Conservation (phyloP, 2,113 vertebrate genomes). For the Platichthys stellatus region DNA sequence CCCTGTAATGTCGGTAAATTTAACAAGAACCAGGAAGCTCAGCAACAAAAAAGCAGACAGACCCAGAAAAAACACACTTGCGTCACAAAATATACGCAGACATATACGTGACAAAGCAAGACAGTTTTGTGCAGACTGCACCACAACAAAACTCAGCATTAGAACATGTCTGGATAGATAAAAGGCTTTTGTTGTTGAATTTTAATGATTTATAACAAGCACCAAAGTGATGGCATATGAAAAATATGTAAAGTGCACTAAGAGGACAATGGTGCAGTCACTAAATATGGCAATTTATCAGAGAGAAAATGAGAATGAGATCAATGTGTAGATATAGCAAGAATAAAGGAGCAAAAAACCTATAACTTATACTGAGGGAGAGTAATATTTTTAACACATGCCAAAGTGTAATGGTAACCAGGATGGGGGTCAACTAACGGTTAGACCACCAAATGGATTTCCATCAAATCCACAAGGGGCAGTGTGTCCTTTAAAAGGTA, state of each 20-base stretch:
- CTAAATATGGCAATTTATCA: slow-evolving; percentile 61
- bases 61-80: slow-evolving; percentile 16
- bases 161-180: slow-evolving; percentile 56
- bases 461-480: slow-evolving; percentile 31
- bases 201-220: slow-evolving; percentile 64
- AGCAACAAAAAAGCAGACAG: slow-evolving; percentile 38
- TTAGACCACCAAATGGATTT: slow-evolving; percentile 38
- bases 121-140: slow-evolving; percentile 39
- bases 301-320: slow-evolving; percentile 64
- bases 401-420: slow-evolving; percentile 35
- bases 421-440: slow-evolving; percentile 39
- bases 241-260: slow-evolving; percentile 65
- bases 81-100: slow-evolving; percentile 31
- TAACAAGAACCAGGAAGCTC: slow-evolving; percentile 41
- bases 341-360: slow-evolving; percentile 46
- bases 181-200: slow-evolving; percentile 50
- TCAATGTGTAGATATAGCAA: slow-evolving; percentile 64
- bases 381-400: slow-evolving; percentile 52
- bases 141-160: slow-evolving; percentile 55
- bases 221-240: slow-evolving; percentile 55
- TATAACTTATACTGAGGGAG: slow-evolving; percentile 47
- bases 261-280: slow-evolving; percentile 59
- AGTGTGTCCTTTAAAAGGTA: slow-evolving; percentile 5
- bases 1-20: slow-evolving; percentile 41
- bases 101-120: slow-evolving; percentile 30